Conservation (phyloP, 1,140 invertebrate genomes). For the Contarinia nasturtii region DNA sequence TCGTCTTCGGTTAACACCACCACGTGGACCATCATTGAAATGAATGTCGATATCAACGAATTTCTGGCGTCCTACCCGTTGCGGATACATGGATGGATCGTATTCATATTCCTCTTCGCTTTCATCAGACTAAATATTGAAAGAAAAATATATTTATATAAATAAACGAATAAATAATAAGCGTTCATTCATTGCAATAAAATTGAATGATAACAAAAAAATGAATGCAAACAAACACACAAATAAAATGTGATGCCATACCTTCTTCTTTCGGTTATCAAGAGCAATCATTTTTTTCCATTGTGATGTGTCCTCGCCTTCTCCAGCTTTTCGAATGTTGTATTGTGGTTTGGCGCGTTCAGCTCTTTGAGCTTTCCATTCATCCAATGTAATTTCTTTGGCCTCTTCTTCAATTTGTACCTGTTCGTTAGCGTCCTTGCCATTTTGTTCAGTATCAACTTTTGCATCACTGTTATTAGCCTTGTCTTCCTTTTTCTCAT, state of each 20-base stretch:
- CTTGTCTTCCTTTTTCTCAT: slow-evolving; percentile 25
- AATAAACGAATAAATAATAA: neutral
- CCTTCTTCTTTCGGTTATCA: neutral
- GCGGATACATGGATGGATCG: slow-evolving; percentile 61
- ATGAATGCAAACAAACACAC: too few relatives aligned
- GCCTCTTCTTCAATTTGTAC: slow-evolving; percentile 49
- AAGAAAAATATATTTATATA: too few relatives aligned
- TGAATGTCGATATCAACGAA: slow-evolving; percentile 77
- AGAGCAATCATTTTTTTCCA: slow-evolving; percentile 75
- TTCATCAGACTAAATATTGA: slow-evolving; percentile 28
- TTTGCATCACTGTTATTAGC: slow-evolving; percentile 27
- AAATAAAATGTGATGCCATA: neutral
- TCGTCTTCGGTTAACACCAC: slow-evolving; percentile 38
- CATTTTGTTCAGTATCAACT: slow-evolving; percentile 10
- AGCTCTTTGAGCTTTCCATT: slow-evolving; percentile 67
- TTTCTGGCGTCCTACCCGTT: slow-evolving; percentile 72
- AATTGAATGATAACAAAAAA: too few relatives aligned
- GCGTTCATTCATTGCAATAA: neutral
- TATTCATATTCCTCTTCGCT: slow-evolving; percentile 44
- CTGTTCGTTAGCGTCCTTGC: slow-evolving; percentile 25
- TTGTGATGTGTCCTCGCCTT: slow-evolving; percentile 74
- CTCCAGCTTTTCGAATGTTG: slow-evolving; percentile 78
- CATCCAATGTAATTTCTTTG: slow-evolving; percentile 68
- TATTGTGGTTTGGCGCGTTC: slow-evolving; percentile 61
- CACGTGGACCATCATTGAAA: slow-evolving; percentile 63